A percentile compares a stretch with the other conserved stretches of the same genome.
Conservation (phyloP, 1,140 invertebrate genomes). For the Cataglyphis hispanica region DNA sequence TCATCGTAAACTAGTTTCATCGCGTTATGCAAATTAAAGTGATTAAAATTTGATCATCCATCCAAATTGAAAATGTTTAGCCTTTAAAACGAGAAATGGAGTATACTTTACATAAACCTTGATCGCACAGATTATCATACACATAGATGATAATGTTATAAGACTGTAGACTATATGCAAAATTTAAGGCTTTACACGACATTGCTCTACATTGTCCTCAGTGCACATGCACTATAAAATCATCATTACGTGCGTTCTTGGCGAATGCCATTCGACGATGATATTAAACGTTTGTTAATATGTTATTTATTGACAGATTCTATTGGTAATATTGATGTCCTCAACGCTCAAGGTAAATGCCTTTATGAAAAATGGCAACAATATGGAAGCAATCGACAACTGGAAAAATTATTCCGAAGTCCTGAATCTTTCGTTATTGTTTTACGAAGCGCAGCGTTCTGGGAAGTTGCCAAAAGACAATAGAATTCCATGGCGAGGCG, state of each 20-base stretch:
- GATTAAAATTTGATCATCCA: neutral
- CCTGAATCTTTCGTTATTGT: conserved; percentile 87
- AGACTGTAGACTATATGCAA: conserved; percentile 30
- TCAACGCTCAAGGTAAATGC: conserved; percentile 17
- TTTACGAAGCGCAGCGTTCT: conserved; percentile 90
- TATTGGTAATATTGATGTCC: conserved; percentile 48
- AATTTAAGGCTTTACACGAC: conserved; percentile 48
- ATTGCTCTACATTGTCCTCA: conserved; percentile 5
- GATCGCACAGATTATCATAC: neutral
- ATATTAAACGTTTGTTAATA: conserved; percentile 11
- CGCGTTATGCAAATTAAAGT: neutral
- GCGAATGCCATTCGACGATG: neutral
- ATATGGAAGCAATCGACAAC: conserved; percentile 70
- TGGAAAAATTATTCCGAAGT: conserved; percentile 86
- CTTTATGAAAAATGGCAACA: neutral
- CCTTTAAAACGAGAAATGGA: neutral
- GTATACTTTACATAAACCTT: neutral
- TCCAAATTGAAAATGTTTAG: neutral
- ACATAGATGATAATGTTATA: conserved; percentile 35
- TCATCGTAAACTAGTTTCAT: neutral
- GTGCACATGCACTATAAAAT: conserved; percentile 24
- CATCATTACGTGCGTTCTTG: neutral
- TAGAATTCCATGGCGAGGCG: conserved; percentile 88
- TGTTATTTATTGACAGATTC: conserved; percentile 50
- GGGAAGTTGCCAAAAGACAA: conserved; percentile 88